phyloP scores from a whole-genome alignment of 2,113 vertebrate genomes.

The Chrysochloris asiatica region DNA sequence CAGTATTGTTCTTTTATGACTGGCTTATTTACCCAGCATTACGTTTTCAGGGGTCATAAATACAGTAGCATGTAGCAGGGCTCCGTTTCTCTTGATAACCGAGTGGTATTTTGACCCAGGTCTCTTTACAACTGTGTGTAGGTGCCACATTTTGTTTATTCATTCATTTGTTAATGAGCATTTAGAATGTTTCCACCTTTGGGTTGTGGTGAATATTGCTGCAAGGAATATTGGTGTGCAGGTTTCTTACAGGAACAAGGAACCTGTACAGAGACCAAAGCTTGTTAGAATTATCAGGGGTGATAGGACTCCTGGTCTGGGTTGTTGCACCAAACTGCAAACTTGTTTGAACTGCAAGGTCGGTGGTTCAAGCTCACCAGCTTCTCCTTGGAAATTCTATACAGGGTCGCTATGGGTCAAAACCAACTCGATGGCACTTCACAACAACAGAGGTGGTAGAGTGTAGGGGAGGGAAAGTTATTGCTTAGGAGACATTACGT shows the following conservation, averaged over 20 bases:
- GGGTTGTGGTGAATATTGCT: background rate
- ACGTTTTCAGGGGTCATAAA: background rate
- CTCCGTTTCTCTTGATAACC: background rate
- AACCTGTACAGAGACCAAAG: background rate
- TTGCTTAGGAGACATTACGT: background rate
- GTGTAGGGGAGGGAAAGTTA: background rate
- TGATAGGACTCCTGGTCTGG: no score
- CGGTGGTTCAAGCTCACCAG: no score
- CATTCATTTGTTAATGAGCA: background rate
- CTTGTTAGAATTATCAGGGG: background rate
- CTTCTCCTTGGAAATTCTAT: no score
- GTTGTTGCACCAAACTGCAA: no score
- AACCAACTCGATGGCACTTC: no score
- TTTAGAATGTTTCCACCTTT: background rate
- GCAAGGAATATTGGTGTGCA: background rate
- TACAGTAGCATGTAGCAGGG: background rate
- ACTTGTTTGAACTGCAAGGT: no score
- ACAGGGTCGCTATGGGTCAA: no score
- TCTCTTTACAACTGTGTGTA: background rate
- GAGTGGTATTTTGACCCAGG: no score
- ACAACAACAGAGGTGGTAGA: no score
- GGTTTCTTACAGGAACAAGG: background rate
- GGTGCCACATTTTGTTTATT: background rate
- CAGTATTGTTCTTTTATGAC: background rate
- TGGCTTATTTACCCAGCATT: background rate